These are phyloP conservation scores for Orussus abietinus DNA, from an alignment of 1,140 invertebrate species.

Conservation along the genomic window DNA sequence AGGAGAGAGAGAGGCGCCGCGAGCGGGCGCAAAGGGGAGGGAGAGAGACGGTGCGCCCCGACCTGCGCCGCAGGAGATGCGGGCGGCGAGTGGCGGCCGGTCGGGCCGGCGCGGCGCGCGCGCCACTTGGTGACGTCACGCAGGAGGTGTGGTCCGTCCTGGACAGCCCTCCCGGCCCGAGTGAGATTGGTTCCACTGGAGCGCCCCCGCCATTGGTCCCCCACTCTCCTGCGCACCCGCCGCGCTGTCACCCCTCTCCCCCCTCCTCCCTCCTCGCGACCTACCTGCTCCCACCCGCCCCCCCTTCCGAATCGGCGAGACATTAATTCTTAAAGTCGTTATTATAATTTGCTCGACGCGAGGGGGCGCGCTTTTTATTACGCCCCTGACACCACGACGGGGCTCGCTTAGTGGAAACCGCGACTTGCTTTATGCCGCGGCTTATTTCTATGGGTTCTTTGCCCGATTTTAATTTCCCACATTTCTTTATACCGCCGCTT, in stretches of 20 bases:
- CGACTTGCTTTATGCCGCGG: too few species aligned
- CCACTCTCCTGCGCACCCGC: too few species aligned
- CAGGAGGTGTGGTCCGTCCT: slow-evolving; percentile 27
- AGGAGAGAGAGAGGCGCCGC: slow-evolving; percentile 1
- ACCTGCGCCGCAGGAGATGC: slow-evolving; percentile 28
- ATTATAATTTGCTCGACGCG: slow-evolving; percentile 39
- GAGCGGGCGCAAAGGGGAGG: slow-evolving; percentile 7
- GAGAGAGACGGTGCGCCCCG: slow-evolving; percentile 8
- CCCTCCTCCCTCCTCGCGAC: too few species aligned
- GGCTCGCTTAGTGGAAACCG: too few species aligned
- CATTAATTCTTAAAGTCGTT: slow-evolving; percentile 49
- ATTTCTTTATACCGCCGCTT: too few species aligned
- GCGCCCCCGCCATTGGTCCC: slow-evolving; percentile 35
- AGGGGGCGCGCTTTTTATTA: background rate
- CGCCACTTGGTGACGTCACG: slow-evolving; percentile 27
- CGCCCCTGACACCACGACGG: too few species aligned
- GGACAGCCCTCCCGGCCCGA: slow-evolving; percentile 23
- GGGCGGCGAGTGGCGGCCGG: slow-evolving; percentile 41
- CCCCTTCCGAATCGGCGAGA: too few species aligned
- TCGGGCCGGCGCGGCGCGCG: slow-evolving; percentile 24
- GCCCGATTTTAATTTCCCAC: too few species aligned
- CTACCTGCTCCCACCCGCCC: slow-evolving; percentile 23
- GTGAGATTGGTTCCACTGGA: slow-evolving; percentile 27
- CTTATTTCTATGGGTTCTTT: too few species aligned
- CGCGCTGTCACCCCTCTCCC: too few species aligned